Percentiles rank a stretch among this genome's conserved stretches.
phyloP scores from a whole-genome alignment of 2,113 vertebrate genomes.

The Poeciliopsis occidentalis region DNA sequence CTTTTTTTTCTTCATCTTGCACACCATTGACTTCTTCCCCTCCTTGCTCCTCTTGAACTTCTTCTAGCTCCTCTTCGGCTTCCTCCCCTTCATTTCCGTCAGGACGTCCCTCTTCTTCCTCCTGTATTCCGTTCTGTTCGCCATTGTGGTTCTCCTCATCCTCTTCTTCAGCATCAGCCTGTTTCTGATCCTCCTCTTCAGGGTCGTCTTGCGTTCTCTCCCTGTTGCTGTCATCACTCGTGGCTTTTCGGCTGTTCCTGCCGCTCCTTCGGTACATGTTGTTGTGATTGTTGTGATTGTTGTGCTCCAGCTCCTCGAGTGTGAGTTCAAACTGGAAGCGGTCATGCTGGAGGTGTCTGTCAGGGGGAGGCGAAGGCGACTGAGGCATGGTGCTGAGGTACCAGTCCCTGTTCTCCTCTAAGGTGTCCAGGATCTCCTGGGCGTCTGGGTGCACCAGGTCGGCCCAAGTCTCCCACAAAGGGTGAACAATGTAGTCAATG shows the following conservation, averaged over 20 bases:
- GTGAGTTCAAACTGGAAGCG: conserved; percentile 87
- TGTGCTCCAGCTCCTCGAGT: conserved; percentile 81
- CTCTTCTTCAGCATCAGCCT: background rate
- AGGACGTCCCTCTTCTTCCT: conserved; percentile 24
- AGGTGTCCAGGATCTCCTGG: conserved; percentile 88
- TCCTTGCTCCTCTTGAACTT: conserved; percentile 10
- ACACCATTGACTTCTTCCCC: background rate
- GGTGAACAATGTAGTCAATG: conserved; percentile 89
- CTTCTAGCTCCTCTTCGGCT: conserved; percentile 1
- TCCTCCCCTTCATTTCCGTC: conserved; percentile 14
- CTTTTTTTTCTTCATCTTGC: background rate
- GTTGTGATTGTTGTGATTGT: conserved; percentile 76
- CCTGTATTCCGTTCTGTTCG: conserved; percentile 59
- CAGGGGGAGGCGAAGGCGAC: conserved; percentile 79
- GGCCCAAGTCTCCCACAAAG: conserved; percentile 92
- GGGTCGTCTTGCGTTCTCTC: background rate
- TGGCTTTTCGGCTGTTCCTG: background rate
- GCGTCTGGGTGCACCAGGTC: conserved; percentile 90
- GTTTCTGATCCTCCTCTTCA: conserved; percentile 27
- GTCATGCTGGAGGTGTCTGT: conserved; percentile 70
- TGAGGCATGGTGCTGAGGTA: conserved; percentile 90
- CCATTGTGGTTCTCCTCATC: conserved; percentile 67
- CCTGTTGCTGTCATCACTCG: background rate
- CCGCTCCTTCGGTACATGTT: conserved; percentile 40
- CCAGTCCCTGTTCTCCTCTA: conserved; percentile 94